These are phyloP conservation scores for Eublepharis macularius DNA, from an alignment of 2,113 vertebrate species.

Conservation along the genomic window DNA sequence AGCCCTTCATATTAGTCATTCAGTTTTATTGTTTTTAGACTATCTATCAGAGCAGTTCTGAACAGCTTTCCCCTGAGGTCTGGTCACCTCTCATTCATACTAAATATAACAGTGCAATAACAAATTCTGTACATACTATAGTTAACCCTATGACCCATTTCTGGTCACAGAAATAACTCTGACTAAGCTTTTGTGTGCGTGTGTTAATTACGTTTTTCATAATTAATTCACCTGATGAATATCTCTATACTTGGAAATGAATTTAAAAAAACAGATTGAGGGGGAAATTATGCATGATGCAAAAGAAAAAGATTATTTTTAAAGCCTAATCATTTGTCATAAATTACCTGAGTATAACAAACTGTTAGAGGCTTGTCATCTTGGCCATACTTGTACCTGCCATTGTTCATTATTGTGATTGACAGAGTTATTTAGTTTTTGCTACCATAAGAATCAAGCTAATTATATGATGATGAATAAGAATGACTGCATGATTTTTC, in stretches of 20 bases:
- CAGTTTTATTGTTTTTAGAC: neutral
- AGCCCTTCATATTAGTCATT: neutral
- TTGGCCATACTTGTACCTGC: neutral
- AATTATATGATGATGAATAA: neutral
- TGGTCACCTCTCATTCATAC: neutral
- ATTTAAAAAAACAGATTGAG: conserved; percentile 23
- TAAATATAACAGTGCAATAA: neutral
- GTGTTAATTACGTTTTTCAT: conserved; percentile 17
- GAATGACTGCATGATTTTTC: neutral
- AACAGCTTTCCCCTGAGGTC: neutral
- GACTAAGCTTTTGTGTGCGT: conserved; percentile 21
- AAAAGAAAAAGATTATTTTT: conserved; percentile 27
- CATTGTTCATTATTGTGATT: conserved; percentile 30
- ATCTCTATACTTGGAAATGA: conserved; percentile 38
- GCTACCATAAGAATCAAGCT: conserved; percentile 1
- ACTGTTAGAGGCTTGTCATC: neutral
- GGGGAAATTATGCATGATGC: neutral
- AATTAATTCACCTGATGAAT: conserved; percentile 30
- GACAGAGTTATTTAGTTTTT: conserved; percentile 10
- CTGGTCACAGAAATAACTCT: conserved; percentile 37
- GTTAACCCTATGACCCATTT: conserved; percentile 1
- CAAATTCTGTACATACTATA: neutral
- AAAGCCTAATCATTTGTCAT: conserved; percentile 25
- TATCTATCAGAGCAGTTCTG: neutral
- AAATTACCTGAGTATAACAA: neutral